Evolutionary conservation across 1,140 invertebrate genomes (phyloP).

Genomic region (Drosophila bocki): DNA sequence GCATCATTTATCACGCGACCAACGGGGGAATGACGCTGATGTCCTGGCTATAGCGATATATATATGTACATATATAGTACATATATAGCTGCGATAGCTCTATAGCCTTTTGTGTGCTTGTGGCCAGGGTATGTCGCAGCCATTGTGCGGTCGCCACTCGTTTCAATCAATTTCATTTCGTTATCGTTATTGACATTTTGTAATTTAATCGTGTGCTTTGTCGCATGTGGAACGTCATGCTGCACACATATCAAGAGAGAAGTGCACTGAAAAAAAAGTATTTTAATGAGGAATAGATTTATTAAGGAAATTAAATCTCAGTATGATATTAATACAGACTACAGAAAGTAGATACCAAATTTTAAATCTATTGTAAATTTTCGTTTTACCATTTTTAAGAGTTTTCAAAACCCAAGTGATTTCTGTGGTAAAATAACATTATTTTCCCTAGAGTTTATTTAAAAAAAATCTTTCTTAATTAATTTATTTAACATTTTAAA

Average conservation of each 20-base stretch:
- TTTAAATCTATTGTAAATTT: no score
- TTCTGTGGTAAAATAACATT: no score
- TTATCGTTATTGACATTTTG: conserved; percentile 79
- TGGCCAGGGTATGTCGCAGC: conserved; percentile 27
- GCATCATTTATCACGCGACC: conserved; percentile 72
- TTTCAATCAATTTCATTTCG: conserved; percentile 82
- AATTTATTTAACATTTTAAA: background rate
- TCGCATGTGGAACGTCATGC: conserved; percentile 55
- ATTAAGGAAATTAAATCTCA: background rate
- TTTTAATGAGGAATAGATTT: background rate
- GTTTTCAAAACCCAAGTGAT: no score
- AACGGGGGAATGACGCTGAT: conserved; percentile 19
- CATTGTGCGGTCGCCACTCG: conserved; percentile 70
- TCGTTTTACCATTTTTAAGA: no score
- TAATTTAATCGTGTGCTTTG: conserved; percentile 82
- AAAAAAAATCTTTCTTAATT: background rate
- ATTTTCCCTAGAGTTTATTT: no score
- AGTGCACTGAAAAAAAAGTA: conserved; percentile 8
- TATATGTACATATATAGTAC: background rate
- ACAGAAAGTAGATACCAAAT: no score
- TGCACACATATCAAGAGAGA: conserved; percentile 31
- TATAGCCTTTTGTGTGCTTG: conserved; percentile 11
- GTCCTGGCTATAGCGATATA: background rate
- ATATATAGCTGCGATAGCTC: background rate
- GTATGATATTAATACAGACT: background rate